Percentiles rank a stretch among this genome's conserved stretches.
Evolutionary conservation across 2,113 vertebrate genomes (phyloP).

Genomic region (Phaethornis superciliosus): DNA sequence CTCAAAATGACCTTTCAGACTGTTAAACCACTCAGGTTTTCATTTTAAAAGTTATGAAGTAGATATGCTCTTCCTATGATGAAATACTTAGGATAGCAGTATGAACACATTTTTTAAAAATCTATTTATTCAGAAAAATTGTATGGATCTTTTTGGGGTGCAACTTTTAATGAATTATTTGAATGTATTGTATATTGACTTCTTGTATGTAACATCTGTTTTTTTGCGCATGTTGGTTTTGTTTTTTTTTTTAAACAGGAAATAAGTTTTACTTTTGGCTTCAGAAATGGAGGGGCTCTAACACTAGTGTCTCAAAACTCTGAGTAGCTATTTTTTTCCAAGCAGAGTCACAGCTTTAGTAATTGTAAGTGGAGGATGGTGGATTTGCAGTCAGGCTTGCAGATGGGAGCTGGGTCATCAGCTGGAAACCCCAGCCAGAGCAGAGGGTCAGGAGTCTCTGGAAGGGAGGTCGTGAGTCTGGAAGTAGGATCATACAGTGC

Average conservation of each 20-base stretch:
- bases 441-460: not conserved
- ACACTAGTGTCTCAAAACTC: not conserved
- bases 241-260: not conserved
- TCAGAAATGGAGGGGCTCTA: not conserved
- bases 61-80: not conserved
- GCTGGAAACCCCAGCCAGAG: not conserved
- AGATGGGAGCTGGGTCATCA: not conserved
- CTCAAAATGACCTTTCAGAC: not conserved
- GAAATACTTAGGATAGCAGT: not conserved
- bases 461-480: not conserved
- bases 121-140: not conserved
- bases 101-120: not conserved
- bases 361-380: not conserved
- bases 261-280: not conserved
- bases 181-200: not conserved
- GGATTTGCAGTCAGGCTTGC: not conserved
- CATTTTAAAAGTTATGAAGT: not conserved
- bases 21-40: not conserved
- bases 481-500: not conserved
- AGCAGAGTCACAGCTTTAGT: not conserved
- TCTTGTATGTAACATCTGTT: not conserved
- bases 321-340: not conserved
- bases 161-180: not conserved
- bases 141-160: not conserved
- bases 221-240: accelerated